phyloP scores from a whole-genome alignment of 2,888 invertebrate species.

The Melieria crassipennis region DNA sequence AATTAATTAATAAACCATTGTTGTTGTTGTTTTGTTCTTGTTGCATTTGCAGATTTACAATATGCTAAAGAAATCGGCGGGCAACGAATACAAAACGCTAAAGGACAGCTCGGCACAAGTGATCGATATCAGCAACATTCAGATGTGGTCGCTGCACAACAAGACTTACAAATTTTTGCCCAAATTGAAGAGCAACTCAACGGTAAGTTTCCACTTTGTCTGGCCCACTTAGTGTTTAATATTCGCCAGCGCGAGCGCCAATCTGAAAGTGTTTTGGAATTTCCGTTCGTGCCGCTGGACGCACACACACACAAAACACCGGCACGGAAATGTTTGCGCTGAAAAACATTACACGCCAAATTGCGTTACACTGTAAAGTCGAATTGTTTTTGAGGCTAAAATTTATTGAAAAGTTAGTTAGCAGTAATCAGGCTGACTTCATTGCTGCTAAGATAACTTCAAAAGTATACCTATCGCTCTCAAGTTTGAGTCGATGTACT shows the following conservation, averaged over 20 bases:
- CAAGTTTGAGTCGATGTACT: no score
- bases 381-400: no score
- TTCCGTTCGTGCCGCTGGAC: conserved; percentile 4
- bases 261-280: conserved; percentile 13
- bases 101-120: conserved; percentile 50
- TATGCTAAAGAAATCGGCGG: conserved; percentile 52
- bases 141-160: conserved; percentile 55
- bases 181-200: conserved; percentile 57
- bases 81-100: conserved; percentile 53
- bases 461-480: no score
- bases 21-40: conserved; percentile 13
- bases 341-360: no score
- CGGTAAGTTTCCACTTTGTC: conserved; percentile 48
- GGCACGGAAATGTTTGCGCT: no score
- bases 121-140: conserved; percentile 55
- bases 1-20: no score
- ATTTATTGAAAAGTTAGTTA: no score
- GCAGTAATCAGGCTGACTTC: no score
- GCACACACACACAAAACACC: no score
- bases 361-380: no score
- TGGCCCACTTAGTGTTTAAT: no score
- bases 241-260: neutral
- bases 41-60: conserved; percentile 51
- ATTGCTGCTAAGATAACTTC: no score
- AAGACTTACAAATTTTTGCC: conserved; percentile 58